These are phyloP conservation scores for Stichopus chloronotus DNA, from an alignment of 35 echinoderm and acorn worm species.

Conservation along the genomic window DNA sequence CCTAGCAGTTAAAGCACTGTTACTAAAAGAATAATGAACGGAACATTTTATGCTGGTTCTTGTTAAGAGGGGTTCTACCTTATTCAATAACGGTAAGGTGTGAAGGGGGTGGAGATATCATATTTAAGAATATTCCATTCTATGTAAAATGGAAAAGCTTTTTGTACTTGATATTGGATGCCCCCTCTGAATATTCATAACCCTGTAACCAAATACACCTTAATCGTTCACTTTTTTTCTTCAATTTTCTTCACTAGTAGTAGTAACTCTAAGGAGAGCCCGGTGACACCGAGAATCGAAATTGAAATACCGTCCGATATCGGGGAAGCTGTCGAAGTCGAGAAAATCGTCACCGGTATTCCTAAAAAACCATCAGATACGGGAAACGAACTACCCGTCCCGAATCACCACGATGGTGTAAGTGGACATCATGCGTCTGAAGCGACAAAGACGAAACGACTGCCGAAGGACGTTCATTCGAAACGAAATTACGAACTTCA, in stretches of 20 bases:
- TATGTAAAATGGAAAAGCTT: no score
- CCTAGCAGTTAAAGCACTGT: no score
- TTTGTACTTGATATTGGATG: no score
- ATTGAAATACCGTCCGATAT: neutral
- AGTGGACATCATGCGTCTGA: no score
- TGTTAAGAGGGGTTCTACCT: no score
- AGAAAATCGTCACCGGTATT: neutral
- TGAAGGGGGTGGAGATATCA: no score
- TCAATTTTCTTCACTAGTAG: neutral
- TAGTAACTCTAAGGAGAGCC: neutral
- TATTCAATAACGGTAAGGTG: no score
- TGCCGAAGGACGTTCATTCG: neutral
- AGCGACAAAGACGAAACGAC: no score
- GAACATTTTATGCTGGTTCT: no score
- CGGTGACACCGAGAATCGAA: neutral
- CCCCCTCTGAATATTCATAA: no score
- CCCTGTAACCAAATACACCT: neutral
- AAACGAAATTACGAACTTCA: constrained; percentile 13
- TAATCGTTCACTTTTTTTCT: neutral
- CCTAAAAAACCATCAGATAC: neutral
- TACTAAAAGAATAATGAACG: no score
- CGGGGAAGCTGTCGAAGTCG: neutral
- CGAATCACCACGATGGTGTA: neutral
- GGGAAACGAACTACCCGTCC: neutral
- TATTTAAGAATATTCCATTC: no score